Percentiles rank a stretch among this genome's conserved stretches.
Evolutionary conservation across 2,888 invertebrate species (phyloP).

Genomic region (Lymantria monacha): DNA sequence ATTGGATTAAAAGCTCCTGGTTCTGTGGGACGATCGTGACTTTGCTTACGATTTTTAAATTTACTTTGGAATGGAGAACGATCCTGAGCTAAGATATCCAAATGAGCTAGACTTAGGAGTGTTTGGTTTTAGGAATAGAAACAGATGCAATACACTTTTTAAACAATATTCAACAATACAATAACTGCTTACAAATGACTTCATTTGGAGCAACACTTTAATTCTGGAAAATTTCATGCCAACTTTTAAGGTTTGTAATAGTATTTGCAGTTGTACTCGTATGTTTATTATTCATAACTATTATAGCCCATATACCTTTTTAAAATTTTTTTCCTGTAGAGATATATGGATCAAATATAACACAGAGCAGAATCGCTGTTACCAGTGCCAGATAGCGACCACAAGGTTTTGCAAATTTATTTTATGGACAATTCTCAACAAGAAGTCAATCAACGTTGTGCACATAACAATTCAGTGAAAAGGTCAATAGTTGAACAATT

Average conservation of each 20-base stretch:
- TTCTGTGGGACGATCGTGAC: slow-evolving; percentile 15
- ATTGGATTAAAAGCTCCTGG: slow-evolving; percentile 18
- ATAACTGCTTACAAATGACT: slow-evolving; percentile 39
- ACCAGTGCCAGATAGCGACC: slow-evolving; percentile 17
- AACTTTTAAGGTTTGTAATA: slow-evolving; percentile 31
- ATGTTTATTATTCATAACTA: neutral
- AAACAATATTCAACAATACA: slow-evolving; percentile 36
- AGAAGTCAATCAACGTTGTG: slow-evolving; percentile 28
- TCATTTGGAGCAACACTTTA: slow-evolving; percentile 35
- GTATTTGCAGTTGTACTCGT: too few relatives aligned
- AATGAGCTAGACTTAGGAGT: neutral
- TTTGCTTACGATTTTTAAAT: slow-evolving; percentile 17
- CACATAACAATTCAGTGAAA: slow-evolving; percentile 25
- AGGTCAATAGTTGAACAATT: slow-evolving; percentile 32
- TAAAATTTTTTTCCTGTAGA: slow-evolving; percentile 16
- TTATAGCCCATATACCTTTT: neutral
- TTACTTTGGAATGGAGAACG: slow-evolving; percentile 15
- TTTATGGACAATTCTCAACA: slow-evolving; percentile 28
- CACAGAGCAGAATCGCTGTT: slow-evolving; percentile 23
- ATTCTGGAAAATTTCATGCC: slow-evolving; percentile 26
- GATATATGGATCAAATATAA: slow-evolving; percentile 28
- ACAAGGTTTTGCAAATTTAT: slow-evolving; percentile 34
- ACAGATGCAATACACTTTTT: slow-evolving; percentile 35
- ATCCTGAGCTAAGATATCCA: slow-evolving; percentile 7
- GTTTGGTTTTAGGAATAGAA: slow-evolving; percentile 34